Evolutionary conservation across 2,113 vertebrate genomes (phyloP), one percentile per base, ranked within the genome.

Genomic region (Ornithorhynchus anatinus): DNA sequence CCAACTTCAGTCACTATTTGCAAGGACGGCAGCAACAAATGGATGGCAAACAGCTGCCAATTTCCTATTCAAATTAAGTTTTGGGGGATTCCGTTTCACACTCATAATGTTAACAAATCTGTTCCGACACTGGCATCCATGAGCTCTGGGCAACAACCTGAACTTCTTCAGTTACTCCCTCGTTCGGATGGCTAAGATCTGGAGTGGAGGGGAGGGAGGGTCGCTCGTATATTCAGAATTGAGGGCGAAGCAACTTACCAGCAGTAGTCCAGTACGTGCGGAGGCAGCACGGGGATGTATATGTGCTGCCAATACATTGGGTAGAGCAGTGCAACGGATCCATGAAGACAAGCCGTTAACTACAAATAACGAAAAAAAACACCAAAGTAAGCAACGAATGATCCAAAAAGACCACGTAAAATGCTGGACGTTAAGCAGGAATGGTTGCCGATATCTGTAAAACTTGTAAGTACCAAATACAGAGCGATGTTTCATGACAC

Each of bases 271-370:
- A 99, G 94, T 47, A 99, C 95, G 87, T 98, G 97, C 31, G 96
- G 94, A 70, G 98, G 97, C 76, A 99, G 95, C 58, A 99, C 96
- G 2, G 97, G 96, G 93, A 99, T 98, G 95, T 96, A 99, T 84
- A 99, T 98, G 83, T 99, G 98, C 56, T 99, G 98, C 98, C 98
- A 99, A 89, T 95, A 94, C 97, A 99, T 98, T 36, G 98, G 98
- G 84, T 94, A 97, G 14, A 99, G 94, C 90, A 99, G 93, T 75
- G 97, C 94, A 40, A 94, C 94, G 33, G 97, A 95, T 8, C 95
- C 97, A 57, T 99, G 97, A 84, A 99, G 92, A 88, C 98, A 99
- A 79, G 97, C 97, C 25, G 98, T 97, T 94, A 99, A 90, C 95
- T 95, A 45, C 52, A 93, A 89, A 20, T 8, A 3, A 84, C 25